Conservation (phyloP, 2,888 invertebrate genomes). For the Tyria jacobaeae region DNA sequence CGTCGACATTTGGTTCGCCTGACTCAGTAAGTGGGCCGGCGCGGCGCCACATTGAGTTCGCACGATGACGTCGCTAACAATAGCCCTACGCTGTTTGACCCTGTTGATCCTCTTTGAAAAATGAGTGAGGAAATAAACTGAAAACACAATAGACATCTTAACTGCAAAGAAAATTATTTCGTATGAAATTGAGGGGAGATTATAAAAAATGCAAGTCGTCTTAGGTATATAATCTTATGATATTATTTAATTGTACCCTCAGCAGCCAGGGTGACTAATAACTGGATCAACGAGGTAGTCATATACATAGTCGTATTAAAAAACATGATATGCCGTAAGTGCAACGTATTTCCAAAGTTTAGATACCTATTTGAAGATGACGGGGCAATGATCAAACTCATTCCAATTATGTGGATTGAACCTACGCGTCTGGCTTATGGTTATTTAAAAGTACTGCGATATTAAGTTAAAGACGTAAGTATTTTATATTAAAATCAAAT, state of each 20-base stretch:
- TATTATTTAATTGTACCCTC: no score
- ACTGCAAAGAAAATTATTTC: conserved; percentile 41
- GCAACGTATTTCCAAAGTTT: no score
- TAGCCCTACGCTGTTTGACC: conserved; percentile 33
- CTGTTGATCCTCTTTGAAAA: conserved; percentile 50
- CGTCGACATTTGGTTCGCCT: conserved; percentile 40
- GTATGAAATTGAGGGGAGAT: conserved; percentile 35
- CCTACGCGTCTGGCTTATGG: background rate
- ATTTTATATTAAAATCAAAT: background rate
- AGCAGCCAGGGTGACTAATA: no score
- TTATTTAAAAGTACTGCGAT: background rate
- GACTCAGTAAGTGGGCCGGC: conserved; percentile 34
- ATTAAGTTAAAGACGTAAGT: background rate
- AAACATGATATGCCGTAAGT: no score
- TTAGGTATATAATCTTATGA: no score
- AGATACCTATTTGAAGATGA: no score
- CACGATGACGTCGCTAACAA: conserved; percentile 41
- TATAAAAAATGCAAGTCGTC: conserved; percentile 26
- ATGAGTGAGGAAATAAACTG: conserved; percentile 45
- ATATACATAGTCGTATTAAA: no score
- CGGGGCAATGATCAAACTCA: background rate
- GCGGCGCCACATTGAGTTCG: conserved; percentile 39
- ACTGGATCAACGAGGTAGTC: no score
- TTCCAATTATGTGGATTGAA: background rate
- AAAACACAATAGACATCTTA: conserved; percentile 41